phyloP scores from a whole-genome alignment of 2,113 vertebrate species.

The Fukomys damarensis region DNA sequence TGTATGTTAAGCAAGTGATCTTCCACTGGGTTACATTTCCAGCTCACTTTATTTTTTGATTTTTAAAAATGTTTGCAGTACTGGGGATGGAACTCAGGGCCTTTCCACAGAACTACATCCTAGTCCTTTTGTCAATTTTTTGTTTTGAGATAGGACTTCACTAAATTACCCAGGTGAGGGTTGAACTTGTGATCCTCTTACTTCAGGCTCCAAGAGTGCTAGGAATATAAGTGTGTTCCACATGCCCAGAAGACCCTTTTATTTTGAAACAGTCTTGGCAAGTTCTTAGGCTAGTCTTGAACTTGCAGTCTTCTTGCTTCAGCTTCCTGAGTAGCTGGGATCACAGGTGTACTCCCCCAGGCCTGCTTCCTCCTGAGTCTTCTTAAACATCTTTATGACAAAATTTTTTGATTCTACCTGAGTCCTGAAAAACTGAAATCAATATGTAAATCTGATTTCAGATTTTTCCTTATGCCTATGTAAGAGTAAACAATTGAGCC shows the following conservation, averaged over 20 bases:
- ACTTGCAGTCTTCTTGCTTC: neutral
- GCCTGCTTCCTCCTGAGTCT: neutral
- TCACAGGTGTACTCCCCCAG: neutral
- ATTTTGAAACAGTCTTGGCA: neutral
- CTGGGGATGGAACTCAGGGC: neutral
- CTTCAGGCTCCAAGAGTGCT: neutral
- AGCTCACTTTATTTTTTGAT: neutral
- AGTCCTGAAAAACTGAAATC: constrained; percentile 31
- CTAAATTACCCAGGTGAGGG: neutral
- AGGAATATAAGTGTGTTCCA: neutral
- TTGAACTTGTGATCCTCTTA: neutral
- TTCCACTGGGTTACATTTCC: neutral
- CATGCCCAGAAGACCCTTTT: neutral
- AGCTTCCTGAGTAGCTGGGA: neutral
- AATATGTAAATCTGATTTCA: constrained; percentile 41
- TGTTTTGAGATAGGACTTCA: neutral
- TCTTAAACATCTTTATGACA: neutral
- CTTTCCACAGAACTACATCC: neutral
- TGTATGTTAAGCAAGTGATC: neutral
- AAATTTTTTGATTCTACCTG: neutral
- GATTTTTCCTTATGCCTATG: neutral
- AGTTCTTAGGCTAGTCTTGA: neutral
- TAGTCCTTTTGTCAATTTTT: neutral
- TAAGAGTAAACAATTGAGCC: neutral
- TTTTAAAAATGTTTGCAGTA: neutral